Evolutionary conservation across 1,140 invertebrate genomes (phyloP).

Genomic region (Papilio glaucus): DNA sequence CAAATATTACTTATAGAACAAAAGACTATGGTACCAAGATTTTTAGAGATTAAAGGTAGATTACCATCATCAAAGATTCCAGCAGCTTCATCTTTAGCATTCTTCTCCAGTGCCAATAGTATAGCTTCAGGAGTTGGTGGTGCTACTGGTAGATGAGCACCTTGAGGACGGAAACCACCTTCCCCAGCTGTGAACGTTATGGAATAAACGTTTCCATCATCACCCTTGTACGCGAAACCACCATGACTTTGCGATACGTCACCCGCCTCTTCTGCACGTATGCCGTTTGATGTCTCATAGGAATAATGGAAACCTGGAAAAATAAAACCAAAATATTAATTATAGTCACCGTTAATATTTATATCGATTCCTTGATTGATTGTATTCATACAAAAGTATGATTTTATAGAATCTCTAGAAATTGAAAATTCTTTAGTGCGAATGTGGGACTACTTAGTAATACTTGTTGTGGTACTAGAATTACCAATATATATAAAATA

Average conservation of each 20-base stretch:
- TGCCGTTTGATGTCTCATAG: conserved; percentile 72
- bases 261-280: conserved; percentile 63
- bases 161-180: conserved; percentile 89
- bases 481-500: too few species aligned
- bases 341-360: too few species aligned
- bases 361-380: too few species aligned
- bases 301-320: conserved; percentile 66
- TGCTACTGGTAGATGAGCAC: conserved; percentile 90
- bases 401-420: too few species aligned
- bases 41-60: background rate
- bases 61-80: conserved; percentile 78
- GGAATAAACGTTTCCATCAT: conserved; percentile 88
- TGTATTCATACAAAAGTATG: too few species aligned
- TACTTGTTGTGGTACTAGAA: too few species aligned
- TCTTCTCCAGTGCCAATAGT: conserved; percentile 64
- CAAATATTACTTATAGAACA: too few species aligned
- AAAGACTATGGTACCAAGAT: too few species aligned
- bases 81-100: conserved; percentile 72
- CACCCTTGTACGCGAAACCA: conserved; percentile 76
- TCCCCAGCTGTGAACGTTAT: conserved; percentile 91
- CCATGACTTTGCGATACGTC: conserved; percentile 54
- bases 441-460: too few species aligned
- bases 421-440: too few species aligned
- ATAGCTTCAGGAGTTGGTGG: conserved; percentile 87
- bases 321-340: conserved; percentile 2